Percentiles rank a stretch among this genome's conserved stretches.
phyloP scores from a whole-genome alignment of 2,113 vertebrate genomes.

The Rana temporaria region DNA sequence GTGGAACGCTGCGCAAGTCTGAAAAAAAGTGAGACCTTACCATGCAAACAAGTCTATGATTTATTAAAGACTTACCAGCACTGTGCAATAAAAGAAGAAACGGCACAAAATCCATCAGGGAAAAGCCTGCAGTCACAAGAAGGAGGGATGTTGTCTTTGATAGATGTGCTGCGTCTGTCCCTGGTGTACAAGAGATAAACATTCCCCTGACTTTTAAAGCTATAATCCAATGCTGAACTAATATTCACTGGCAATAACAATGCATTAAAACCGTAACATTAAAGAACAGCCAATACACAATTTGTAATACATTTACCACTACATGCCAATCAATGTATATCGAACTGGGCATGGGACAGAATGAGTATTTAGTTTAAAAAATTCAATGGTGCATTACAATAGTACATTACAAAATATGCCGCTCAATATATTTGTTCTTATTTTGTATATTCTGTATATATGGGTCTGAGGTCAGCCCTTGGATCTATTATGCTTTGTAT shows the following conservation, averaged over 20 bases:
- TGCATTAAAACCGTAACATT: too few relatives aligned
- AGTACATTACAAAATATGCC: too few relatives aligned
- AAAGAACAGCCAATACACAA: background rate
- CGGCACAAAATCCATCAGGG: constrained; percentile 39
- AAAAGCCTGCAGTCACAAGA: constrained; percentile 42
- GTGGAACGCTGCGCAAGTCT: background rate
- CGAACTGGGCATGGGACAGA: too few relatives aligned
- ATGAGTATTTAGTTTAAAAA: too few relatives aligned
- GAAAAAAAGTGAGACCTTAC: constrained; percentile 18
- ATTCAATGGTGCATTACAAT: too few relatives aligned
- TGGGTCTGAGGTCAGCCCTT: too few relatives aligned
- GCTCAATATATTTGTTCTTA: too few relatives aligned
- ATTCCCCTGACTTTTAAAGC: constrained; percentile 8
- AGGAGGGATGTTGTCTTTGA: constrained; percentile 43
- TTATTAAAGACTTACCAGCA: constrained; percentile 37
- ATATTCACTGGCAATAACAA: background rate
- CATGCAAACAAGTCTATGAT: constrained; percentile 50
- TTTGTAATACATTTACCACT: background rate
- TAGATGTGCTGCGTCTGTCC: constrained; percentile 44
- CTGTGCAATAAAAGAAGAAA: constrained; percentile 32
- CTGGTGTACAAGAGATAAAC: constrained; percentile 19
- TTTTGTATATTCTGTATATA: too few relatives aligned
- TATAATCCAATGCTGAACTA: background rate
- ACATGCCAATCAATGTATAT: background rate
- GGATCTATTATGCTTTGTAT: too few relatives aligned